Evolutionary conservation across 2,888 invertebrate genomes (phyloP), one percentile per base, ranked within the genome.

Genomic region (Caenorhabditis panamensis): DNA sequence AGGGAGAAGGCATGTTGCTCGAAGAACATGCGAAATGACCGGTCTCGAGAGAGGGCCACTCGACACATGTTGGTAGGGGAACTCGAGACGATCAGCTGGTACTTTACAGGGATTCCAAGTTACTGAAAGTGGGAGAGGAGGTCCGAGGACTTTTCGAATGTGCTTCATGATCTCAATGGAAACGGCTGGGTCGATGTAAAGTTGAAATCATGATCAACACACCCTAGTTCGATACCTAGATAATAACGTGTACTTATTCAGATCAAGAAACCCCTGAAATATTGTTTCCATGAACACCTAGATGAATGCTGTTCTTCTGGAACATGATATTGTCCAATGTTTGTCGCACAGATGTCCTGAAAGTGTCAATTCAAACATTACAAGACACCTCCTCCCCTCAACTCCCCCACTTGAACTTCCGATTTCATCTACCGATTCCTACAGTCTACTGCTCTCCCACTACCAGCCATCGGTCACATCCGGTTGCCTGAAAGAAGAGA

Each of bases 1-100:
- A 53, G 18, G 20, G 44, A 16, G 41, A 54, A 44, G 53, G 53
- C 68, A 69, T 69, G 69, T 61, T 54, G 62, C 62, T 54, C 54
- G 28, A 53, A 71, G 62, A 62, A 62, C 62, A 63, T 63, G 62
- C 47, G 47, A 47, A 58, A 16, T 54, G 54, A 54, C 54, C 54
- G 54, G 54, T 54, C 54, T 54, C 8, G 16, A 13, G 28, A 20
- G n/a, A n/a, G 36, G 51, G 26, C 56, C 56, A 67, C 47, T n/a
- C 28, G 47, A 44, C 8, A 22, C 41, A 49, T 47, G 36, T 49
- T 47, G 49, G 24, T 59, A 22, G 41, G 22, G 22, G 44, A 56
- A 56, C 54, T 47, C 31, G n/a, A 22, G 36, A 16, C 36, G 41
- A 41, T 41, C 41, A 31, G 31, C 20, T 6, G 31, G n/a, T n/a